A percentile compares a stretch with the other conserved stretches of the same genome.
Conservation (phyloP, 1,140 invertebrate genomes). For the Ips nitidus region DNA sequence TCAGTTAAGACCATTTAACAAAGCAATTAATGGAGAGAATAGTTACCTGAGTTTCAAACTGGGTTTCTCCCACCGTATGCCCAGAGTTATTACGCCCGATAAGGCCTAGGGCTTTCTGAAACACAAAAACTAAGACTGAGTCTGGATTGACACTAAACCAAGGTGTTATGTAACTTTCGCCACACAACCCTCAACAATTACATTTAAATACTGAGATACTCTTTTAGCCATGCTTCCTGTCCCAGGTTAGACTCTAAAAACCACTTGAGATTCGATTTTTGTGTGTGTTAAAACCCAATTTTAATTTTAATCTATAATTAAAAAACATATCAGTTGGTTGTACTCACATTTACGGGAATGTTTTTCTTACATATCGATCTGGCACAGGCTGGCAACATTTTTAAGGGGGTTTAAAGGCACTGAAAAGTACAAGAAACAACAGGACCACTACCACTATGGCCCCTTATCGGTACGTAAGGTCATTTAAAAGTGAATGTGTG, state of each 20-base stretch:
- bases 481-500: constrained; percentile 25
- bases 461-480: constrained; percentile 16
- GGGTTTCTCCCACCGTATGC: constrained; percentile 58
- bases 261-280: not conserved
- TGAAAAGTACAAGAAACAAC: constrained; percentile 3
- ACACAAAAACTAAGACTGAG: constrained; percentile 9
- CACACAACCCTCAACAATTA: constrained; percentile 10
- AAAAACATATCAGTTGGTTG: too few relatives aligned
- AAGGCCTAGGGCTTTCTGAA: constrained; percentile 42
- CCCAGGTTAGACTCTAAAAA: constrained; percentile 6
- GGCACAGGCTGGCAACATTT: constrained; percentile 42
- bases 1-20: constrained; percentile 11
- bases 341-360: constrained; percentile 39
- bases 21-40: not conserved
- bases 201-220: constrained; percentile 36
- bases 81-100: constrained; percentile 61
- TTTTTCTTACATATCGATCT: constrained; percentile 39
- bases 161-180: constrained; percentile 26
- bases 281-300: constrained; percentile 16
- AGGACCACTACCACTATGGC: not conserved
- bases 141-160: too few relatives aligned
- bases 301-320: too few relatives aligned
- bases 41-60: constrained; percentile 70
- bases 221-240: constrained; percentile 36
- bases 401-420: constrained; percentile 10